Evolutionary conservation across 2,888 invertebrate species (phyloP), one percentile per base, ranked within the genome.

Genomic region (Cordilura impudica): DNA sequence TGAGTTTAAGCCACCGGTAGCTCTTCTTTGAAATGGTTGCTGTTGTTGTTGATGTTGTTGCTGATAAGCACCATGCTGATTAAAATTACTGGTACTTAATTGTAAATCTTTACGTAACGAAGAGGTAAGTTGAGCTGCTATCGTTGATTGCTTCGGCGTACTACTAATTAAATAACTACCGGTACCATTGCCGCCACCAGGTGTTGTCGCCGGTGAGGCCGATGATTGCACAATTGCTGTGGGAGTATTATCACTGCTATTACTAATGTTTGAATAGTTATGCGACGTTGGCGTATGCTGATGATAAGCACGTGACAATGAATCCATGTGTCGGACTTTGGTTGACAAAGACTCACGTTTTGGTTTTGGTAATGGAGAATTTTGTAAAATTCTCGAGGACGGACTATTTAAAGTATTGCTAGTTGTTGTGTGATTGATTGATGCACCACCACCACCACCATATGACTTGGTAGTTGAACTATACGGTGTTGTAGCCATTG

Each of bases 261-360:
- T 71, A 66, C 67, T 78, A 35, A 47, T 21, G 31, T 77, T 79
- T 21, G 78, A 69, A 69, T 72, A 54, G 39, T 72, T 78, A 78
- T 69, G 73, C 26, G 73, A n/a, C 26, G 71, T 19, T 39, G 10
- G 35, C 6, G 26, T 26, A 26, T 66, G 47, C 3, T 81, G 78
- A 88, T 90, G 85, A 70, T 84, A 76, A 21, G 81, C 72, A 39
- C 88, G 89, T 81, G 91, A 90, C 78, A 91, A 85, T 26, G 91
- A 91, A 82, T 92, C 92, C 84, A 90, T 89, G 83, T 91, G 91
- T 69, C 91, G 89, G 73, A 91, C 89, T 83, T 91, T 91, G 61
- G 91, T 91, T 71, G 91, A 91, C 56, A 92, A 87, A 72, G 92
- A 91, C 84, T 92, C 92, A 67, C 90, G 87, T 83, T 90, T 90